Conservation (phyloP, 2,797 vertebrate genomes). For the Urocyon cinereoargenteus region DNA sequence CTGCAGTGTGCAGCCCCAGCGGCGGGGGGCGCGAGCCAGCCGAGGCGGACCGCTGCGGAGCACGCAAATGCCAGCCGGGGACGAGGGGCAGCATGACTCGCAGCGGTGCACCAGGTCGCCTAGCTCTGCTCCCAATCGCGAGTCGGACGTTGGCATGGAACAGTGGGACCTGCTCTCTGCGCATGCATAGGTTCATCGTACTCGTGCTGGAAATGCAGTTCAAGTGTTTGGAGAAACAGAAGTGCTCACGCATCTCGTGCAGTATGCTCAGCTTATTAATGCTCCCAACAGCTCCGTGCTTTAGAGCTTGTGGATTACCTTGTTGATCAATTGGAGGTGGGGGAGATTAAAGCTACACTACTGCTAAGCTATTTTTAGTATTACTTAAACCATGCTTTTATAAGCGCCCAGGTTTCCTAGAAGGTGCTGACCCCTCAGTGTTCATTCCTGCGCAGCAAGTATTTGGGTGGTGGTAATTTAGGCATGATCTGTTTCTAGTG, state of each 20-base stretch:
- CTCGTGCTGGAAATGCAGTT: conserved; percentile 73
- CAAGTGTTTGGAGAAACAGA: conserved; percentile 77
- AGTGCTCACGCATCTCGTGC: conserved; percentile 89
- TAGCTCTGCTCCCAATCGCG: conserved; percentile 94
- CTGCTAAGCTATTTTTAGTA: conserved; percentile 80
- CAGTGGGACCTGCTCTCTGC: background rate
- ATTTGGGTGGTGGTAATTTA: background rate
- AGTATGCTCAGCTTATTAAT: conserved; percentile 87
- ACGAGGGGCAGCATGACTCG: conserved; percentile 91
- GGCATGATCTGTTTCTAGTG: background rate
- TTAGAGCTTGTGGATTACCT: conserved; percentile 88
- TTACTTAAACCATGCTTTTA: background rate
- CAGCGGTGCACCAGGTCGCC: conserved; percentile 96
- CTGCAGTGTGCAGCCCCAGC: conserved; percentile 92
- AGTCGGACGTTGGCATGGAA: conserved; percentile 58
- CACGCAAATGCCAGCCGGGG: conserved; percentile 90
- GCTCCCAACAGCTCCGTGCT: conserved; percentile 90
- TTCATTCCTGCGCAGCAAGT: background rate
- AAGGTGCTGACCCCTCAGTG: background rate
- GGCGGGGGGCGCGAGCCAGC: conserved; percentile 89
- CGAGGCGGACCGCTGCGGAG: conserved; percentile 91
- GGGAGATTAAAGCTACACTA: conserved; percentile 84
- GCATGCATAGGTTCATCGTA: background rate
- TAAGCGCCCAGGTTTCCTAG: background rate
- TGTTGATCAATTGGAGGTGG: conserved; percentile 67